These are phyloP conservation scores for Mactra quadrangularis DNA, from an alignment of 1,140 invertebrate species.

Conservation along the genomic window DNA sequence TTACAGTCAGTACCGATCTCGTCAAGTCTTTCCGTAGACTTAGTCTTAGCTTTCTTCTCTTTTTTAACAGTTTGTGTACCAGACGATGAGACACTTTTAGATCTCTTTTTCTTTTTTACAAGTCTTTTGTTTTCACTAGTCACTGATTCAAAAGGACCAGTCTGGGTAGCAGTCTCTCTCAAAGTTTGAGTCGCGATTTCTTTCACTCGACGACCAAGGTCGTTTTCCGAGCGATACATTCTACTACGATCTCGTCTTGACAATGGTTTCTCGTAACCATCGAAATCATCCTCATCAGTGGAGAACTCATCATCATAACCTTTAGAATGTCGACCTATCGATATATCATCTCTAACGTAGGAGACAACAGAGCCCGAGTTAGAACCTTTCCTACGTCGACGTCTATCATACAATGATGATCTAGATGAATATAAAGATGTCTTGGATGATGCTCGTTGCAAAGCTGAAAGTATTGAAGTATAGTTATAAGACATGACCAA, in stretches of 20 bases:
- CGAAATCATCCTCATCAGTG: conserved; percentile 66
- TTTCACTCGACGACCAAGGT: conserved; percentile 65
- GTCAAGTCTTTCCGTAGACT: conserved; percentile 46
- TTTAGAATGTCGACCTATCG: conserved; percentile 57
- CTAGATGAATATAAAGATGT: conserved; percentile 78
- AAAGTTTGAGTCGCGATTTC: conserved; percentile 73
- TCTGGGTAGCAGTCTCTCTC: conserved; percentile 76
- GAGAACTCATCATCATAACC: conserved; percentile 53
- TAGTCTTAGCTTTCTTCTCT: conserved; percentile 53
- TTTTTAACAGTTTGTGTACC: conserved; percentile 68
- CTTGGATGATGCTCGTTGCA: conserved; percentile 73
- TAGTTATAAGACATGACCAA: too few relatives aligned
- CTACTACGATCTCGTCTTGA: conserved; percentile 65
- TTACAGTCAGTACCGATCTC: conserved; percentile 25
- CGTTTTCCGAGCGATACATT: conserved; percentile 73
- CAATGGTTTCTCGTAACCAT: conserved; percentile 67
- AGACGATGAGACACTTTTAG: conserved; percentile 68
- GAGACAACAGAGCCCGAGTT: conserved; percentile 73
- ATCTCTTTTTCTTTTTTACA: conserved; percentile 66
- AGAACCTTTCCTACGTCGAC: conserved; percentile 61
- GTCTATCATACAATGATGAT: conserved; percentile 77
- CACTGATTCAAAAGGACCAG: conserved; percentile 66
- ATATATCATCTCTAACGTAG: conserved; percentile 73
- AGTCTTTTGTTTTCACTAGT: conserved; percentile 63
- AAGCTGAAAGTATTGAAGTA: conserved; percentile 72